These are phyloP conservation scores for Heliconius erato DNA, from an alignment of 2,888 invertebrate species.

Conservation along the genomic window DNA sequence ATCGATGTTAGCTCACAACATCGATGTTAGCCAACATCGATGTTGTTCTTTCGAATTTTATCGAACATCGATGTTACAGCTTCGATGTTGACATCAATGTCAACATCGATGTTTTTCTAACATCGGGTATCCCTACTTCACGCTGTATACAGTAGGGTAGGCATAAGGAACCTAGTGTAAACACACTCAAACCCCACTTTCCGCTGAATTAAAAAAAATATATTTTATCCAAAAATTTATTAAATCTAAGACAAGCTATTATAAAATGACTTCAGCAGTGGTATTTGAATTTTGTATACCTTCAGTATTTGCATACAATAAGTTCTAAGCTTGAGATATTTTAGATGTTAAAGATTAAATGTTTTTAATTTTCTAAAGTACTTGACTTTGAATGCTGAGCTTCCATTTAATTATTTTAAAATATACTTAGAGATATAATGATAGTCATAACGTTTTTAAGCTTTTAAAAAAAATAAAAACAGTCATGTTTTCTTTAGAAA, in stretches of 20 bases:
- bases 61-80: no score
- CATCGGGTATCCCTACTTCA: no score
- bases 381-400: slow-evolving; percentile 6
- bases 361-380: slow-evolving; percentile 25
- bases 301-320: slow-evolving; percentile 9
- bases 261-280: background rate
- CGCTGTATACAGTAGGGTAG: no score
- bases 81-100: no score
- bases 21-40: no score
- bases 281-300: background rate
- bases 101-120: no score
- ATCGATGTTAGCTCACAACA: no score
- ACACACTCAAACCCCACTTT: no score
- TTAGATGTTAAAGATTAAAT: slow-evolving; percentile 25
- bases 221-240: no score
- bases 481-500: background rate
- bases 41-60: no score
- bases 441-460: slow-evolving; percentile 4
- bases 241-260: background rate
- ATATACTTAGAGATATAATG: background rate
- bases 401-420: slow-evolving; percentile 25
- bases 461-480: slow-evolving; percentile 10
- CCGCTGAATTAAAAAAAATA: no score
- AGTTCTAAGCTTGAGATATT: slow-evolving; percentile 19
- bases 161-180: no score